Percentiles rank a stretch among this genome's conserved stretches.
Conservation (phyloP, 2,113 vertebrate species). For the Thamnophis sirtalis region DNA sequence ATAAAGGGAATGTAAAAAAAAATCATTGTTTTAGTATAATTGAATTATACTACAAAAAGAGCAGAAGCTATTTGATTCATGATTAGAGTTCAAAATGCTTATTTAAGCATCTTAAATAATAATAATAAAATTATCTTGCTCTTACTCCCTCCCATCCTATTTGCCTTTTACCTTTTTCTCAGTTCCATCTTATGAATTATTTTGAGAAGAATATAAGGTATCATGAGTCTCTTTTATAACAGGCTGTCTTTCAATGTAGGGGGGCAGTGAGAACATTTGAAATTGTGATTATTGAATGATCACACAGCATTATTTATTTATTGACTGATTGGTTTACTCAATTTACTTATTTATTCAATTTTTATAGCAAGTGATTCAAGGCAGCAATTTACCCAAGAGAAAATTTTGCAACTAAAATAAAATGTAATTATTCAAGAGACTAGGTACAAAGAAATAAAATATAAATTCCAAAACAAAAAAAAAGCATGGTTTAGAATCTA, state of each 20-base stretch:
- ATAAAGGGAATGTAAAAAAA: background rate
- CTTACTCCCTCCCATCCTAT: background rate
- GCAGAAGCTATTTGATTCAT: background rate
- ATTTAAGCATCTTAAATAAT: background rate
- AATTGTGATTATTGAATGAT: background rate
- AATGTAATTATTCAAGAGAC: background rate
- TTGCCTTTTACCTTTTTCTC: background rate
- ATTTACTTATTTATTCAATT: background rate
- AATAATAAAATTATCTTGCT: background rate
- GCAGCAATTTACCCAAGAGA: background rate
- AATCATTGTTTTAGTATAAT: background rate
- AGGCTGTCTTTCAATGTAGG: background rate
- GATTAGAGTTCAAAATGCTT: background rate
- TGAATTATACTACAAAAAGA: background rate
- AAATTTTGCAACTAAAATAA: background rate
- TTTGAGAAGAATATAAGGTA: background rate
- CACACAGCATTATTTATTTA: background rate
- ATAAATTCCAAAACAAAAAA: background rate
- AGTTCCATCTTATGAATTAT: background rate
- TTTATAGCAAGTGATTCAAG: background rate
- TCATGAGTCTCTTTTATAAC: background rate
- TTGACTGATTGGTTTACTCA: background rate
- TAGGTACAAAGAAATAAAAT: background rate
- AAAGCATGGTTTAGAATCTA: background rate
- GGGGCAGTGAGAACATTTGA: background rate